These are phyloP conservation scores for Enhydra lutris DNA, from an alignment of 2,113 vertebrate species.

Conservation along the genomic window DNA sequence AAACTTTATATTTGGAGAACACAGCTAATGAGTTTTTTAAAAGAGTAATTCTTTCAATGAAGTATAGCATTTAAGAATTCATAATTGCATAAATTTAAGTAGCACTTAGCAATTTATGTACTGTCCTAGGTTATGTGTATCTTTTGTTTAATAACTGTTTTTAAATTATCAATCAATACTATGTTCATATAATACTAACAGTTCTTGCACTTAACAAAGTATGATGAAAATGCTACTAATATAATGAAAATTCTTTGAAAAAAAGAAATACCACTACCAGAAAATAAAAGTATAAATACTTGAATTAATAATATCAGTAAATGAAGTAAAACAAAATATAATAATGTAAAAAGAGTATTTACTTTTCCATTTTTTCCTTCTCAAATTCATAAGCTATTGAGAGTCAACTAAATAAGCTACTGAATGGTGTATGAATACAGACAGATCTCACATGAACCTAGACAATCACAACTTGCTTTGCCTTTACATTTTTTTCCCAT, in stretches of 20 bases:
- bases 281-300: not conserved
- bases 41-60: conserved; percentile 29
- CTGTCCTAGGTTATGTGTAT: not conserved
- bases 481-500: not conserved
- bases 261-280: not conserved
- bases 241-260: not conserved
- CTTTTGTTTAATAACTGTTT: not conserved
- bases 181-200: not conserved
- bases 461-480: not conserved
- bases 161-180: not conserved
- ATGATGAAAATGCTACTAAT: not conserved
- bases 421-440: not conserved
- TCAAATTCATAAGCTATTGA: not conserved
- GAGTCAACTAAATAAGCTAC: not conserved
- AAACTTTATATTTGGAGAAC: conserved; percentile 20
- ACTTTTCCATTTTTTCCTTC: not conserved
- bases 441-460: not conserved
- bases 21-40: conserved; percentile 38
- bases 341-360: not conserved
- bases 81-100: not conserved
- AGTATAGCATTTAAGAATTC: not conserved
- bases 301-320: not conserved
- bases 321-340: not conserved
- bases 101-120: not conserved
- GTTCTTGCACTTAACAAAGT: not conserved